Evolutionary conservation across 2,888 invertebrate species (phyloP), one percentile per base, ranked within the genome.

Genomic region (Chaitophorus viminalis): DNA sequence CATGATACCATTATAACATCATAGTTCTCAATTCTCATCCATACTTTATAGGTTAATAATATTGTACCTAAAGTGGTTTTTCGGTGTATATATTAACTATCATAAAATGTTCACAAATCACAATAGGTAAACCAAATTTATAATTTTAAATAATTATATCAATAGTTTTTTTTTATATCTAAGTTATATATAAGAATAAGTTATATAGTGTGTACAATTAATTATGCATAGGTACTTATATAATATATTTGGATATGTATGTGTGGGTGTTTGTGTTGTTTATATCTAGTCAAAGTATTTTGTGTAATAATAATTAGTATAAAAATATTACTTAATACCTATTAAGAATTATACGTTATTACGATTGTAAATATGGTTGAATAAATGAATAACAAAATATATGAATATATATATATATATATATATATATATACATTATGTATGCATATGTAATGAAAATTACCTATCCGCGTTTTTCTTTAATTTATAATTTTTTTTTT

Each of bases 281-380:
- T 74, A 54, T 83, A 85, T 85, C 85, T 85, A 85, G 85, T 85
- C 85, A 85, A 85, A 77, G 76, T 85, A 76, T 77, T 85, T 84
- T 65, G 76, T 76, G 65, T 39, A 76, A 75, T 60, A 74, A n/a
- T 25, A 14, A 36, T 36, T 75, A n/a, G n/a, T n/a, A 74, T 60
- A 74, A 8, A 25, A 25, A 60, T 60, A 60, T 60, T 21, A 60
- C 14, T 5, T 52, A 52, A 60, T 25, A 60, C 60, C 60, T 60
- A 21, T 21, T 74, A 75, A 83, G 46, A 84, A 72, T 25, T 52
- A 52, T 54, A 33, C n/a, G n/a, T n/a, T n/a, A n/a, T n/a, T n/a
- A n/a, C 1, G 4, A 82, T 72, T 82, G 82, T 82, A 72, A 82
- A 72, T 82, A 82, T 39, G 31, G 70, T 31, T 72, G 52, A 70